Base-by-base conservation (phyloP, 1,140 invertebrate species). In the Cheumatopsyche charites region DNA sequence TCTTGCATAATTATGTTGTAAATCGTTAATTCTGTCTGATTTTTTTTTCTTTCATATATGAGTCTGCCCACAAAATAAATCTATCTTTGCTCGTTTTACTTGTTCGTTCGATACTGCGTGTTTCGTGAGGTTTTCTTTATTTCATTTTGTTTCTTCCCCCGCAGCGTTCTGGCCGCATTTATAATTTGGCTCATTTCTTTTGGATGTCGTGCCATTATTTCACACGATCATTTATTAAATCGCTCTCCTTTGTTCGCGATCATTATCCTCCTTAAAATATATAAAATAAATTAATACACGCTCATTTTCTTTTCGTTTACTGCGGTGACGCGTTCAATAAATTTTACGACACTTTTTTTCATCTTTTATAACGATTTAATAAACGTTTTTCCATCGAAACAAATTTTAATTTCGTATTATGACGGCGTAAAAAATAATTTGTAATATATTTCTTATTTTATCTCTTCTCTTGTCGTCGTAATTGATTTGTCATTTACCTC, bases 1-100 rank as follows among this genome's bases (percentile, higher is more conserved):
- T n/a, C n/a, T 4, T 19, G 23, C 62, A 63, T 63, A 63, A 63
- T 63, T 63, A 63, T 43, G 62, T 63, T 63, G 62, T 63, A 63
- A 63, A 63, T 63, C 41, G 62, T 36, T 42, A 21, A 17, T 63
- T 63, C 42, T 63, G 15, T 63, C 12, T 42, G 11, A 2, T 63
- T 23, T 15, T 26, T 15, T 9, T 5, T 36, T 63, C 13, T 42
- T 42, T n/a, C n/a, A n/a, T n/a, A n/a, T n/a, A n/a, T n/a, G 19
- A 12, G 12, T 42, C 62, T 26, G 23, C 23, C 25, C 55, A 25
- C 23, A 19, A 9, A 58, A 58, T 63, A 63, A 63, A 63, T 63
- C 62, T 63, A 42, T 63, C 62, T 26, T 21, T 19, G 52, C 52
- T 19, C 17, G 17, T 58, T 63, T 42, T 41, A 42, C n/a, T 4